These are phyloP conservation scores for Magallana nippona DNA, from an alignment of 2,888 invertebrate species.

Conservation along the genomic window DNA sequence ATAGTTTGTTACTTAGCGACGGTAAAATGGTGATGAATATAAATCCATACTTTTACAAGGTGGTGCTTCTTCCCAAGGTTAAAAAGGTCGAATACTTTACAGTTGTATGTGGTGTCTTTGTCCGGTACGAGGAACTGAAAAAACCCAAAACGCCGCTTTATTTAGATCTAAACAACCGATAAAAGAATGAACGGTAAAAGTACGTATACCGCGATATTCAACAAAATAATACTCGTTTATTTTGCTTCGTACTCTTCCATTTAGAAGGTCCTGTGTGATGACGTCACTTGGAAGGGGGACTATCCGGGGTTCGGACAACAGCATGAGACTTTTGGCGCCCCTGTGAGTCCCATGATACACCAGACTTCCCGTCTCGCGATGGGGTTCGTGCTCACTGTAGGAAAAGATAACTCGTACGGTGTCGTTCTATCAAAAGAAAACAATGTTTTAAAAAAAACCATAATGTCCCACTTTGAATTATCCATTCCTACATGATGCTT, in stretches of 20 bases:
- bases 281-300: constrained; percentile 23
- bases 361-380: constrained; percentile 39
- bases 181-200: neutral
- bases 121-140: constrained; percentile 59
- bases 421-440: constrained; percentile 48
- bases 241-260: constrained; percentile 30
- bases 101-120: constrained; percentile 59
- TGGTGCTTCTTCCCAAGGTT: constrained; percentile 59
- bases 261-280: constrained; percentile 30
- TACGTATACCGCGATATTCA: too few species aligned
- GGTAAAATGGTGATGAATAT: neutral
- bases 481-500: too few species aligned
- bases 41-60: constrained; percentile 58
- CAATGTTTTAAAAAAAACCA: neutral
- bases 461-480: too few species aligned
- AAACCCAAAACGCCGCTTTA: too few species aligned
- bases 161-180: too few species aligned
- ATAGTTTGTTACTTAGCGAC: too few species aligned
- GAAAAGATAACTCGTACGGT: constrained; percentile 55
- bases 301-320: constrained; percentile 45
- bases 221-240: neutral
- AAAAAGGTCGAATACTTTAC: constrained; percentile 56
- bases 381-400: constrained; percentile 53
- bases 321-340: constrained; percentile 56
- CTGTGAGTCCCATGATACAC: constrained; percentile 52